Evolutionary conservation across 2,113 vertebrate species (phyloP).

Genomic region (Crocuta crocuta): DNA sequence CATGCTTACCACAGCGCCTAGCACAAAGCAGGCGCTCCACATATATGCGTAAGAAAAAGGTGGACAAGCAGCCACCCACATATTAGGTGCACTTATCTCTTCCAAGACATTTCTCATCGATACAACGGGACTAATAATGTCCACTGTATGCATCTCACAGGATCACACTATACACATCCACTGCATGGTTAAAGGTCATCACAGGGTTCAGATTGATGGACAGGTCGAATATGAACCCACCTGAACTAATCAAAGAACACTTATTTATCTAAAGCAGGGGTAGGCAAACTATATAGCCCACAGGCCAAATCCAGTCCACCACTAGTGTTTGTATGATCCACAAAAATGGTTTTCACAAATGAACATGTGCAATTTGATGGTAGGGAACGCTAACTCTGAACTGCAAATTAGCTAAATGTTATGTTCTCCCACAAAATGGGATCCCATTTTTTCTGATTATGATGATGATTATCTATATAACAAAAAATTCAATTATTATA

Average conservation of each 20-base stretch:
- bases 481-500: background rate
- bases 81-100: background rate
- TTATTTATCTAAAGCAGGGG: background rate
- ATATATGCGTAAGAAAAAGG: background rate
- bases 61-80: background rate
- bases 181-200: background rate
- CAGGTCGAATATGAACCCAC: background rate
- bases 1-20: background rate
- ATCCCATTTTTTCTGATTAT: background rate
- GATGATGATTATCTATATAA: background rate
- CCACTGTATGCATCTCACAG: background rate
- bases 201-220: background rate
- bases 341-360: background rate
- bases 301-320: background rate
- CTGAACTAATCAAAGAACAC: background rate
- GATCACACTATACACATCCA: background rate
- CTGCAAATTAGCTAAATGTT: background rate
- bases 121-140: background rate
- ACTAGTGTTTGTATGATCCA: background rate
- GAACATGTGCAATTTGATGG: constrained; percentile 1
- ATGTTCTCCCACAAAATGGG: background rate
- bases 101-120: background rate
- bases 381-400: background rate
- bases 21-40: background rate
- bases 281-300: background rate